phyloP scores from a whole-genome alignment of 2,888 invertebrate genomes.

The Cheilosia impressa region DNA sequence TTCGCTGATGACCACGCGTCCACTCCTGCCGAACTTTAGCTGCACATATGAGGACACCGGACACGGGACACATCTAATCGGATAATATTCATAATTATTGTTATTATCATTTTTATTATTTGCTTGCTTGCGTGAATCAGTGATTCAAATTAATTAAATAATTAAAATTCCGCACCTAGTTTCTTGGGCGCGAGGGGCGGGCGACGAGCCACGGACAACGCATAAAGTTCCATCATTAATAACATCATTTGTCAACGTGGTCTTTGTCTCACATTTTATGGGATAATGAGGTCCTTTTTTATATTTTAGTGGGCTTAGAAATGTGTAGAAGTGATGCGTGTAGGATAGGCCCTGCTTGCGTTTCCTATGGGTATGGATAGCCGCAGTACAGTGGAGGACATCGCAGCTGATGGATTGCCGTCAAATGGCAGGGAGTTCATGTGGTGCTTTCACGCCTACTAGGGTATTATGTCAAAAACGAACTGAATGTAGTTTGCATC shows the following conservation, averaged over 20 bases:
- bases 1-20: conserved; percentile 13
- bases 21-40: conserved; percentile 26
- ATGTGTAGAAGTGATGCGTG: conserved; percentile 37
- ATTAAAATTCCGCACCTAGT: conserved; percentile 74
- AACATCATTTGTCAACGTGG: conserved; percentile 74
- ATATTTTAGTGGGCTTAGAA: conserved; percentile 1
- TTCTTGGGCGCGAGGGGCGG: conserved; percentile 39
- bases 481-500: not conserved
- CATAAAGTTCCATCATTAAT: conserved; percentile 73
- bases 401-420: conserved; percentile 55
- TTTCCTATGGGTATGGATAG: not conserved
- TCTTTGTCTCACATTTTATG: conserved; percentile 70
- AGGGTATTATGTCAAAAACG: not conserved
- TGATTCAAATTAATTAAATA: conserved; percentile 75
- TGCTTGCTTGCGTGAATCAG: conserved; percentile 76
- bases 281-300: conserved; percentile 70
- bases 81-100: conserved; percentile 84
- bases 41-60: conserved; percentile 3
- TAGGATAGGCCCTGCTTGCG: conserved; percentile 37
- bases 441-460: conserved; percentile 14
- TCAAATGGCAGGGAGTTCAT: conserved; percentile 45
- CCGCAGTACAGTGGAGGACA: conserved; percentile 1
- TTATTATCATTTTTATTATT: conserved; percentile 82
- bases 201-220: conserved; percentile 30
- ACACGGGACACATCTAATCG: conserved; percentile 78